Evolutionary conservation across 2,113 vertebrate genomes (phyloP), one percentile per base, ranked within the genome.

Genomic region (Neotragus moschatus): DNA sequence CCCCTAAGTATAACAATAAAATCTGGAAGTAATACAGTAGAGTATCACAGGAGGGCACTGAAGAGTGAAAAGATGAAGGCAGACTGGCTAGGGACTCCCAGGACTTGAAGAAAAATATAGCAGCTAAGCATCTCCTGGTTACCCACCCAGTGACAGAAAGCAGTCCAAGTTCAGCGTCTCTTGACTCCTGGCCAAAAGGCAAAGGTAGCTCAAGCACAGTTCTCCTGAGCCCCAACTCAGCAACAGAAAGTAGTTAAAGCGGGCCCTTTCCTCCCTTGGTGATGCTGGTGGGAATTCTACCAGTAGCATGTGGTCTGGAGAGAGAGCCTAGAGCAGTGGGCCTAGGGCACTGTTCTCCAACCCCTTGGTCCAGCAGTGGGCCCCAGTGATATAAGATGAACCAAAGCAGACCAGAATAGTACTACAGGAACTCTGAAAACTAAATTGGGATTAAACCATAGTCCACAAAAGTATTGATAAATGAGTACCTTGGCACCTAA

Each of bases 11-110:
- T 39, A 96, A 63, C 33, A 90, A 66, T 58, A 92, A 58, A 39
- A 33, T 63, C 49, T 91, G 28, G n/a, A 96, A 93, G 93, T 88
- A 95, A 93, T 82, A 91, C 5, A 96, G 26, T 66, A 75, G 11
- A 66, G 17, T 93, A 89, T 55, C 33, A 93, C 17, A 92, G 23
- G 12, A 89, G n/a, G 30, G 60, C 16, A 91, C 79, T 81, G 53
- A 94, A 93, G 61, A 61, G n/a, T 90, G 28, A 95, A 94, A 94
- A 94, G 26, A 82, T 58, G 21, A 97, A 70, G 60, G 10, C 4
- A 36, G 11, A 92, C 43, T 93, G 21, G 36, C 25, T n/a, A 60
- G 51, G 15, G 55, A 85, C 25, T 39, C 33, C 66, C 28, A 88
- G 21, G 15, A 61, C 36, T 95, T 51, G 16, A 47, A 56, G 39